Percentiles rank a stretch among this genome's conserved stretches.
These are phyloP conservation scores for Chloropsis hardwickii DNA, from an alignment of 2,113 vertebrate genomes.

Conservation along the genomic window DNA sequence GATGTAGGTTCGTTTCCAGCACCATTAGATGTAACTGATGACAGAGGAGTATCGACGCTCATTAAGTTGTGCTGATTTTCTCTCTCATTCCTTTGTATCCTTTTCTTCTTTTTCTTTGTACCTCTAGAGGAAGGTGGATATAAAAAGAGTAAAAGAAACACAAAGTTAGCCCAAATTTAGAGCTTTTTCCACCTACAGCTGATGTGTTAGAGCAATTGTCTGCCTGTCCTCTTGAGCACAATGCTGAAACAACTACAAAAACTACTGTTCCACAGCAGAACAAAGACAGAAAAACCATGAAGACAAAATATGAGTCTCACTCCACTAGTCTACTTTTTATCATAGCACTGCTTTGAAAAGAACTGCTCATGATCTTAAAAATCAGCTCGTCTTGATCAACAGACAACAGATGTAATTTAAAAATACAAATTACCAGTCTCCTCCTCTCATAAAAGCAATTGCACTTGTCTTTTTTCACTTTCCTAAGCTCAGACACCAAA, in stretches of 20 bases:
- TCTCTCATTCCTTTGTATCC: constrained; percentile 64
- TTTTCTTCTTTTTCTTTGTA: constrained; percentile 78
- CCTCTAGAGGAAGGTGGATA: constrained; percentile 58
- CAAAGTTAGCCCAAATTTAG: constrained; percentile 46
- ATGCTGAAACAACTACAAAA: constrained; percentile 45
- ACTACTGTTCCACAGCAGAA: constrained; percentile 1
- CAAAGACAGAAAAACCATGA: constrained; percentile 31
- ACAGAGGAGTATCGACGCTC: constrained; percentile 15
- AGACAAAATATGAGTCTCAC: constrained; percentile 6
- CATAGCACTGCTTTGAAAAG: not conserved
- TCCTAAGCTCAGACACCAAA: not conserved
- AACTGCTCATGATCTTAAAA: not conserved
- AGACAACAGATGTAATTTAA: constrained; percentile 23
- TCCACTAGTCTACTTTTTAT: constrained; percentile 6
- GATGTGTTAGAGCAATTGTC: constrained; percentile 45
- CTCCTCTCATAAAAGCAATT: not conserved
- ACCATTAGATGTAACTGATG: constrained; percentile 41
- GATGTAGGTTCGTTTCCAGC: constrained; percentile 55
- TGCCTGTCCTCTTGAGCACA: constrained; percentile 19
- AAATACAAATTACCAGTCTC: constrained; percentile 1
- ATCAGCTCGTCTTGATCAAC: not conserved
- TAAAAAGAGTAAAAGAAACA: constrained; percentile 49
- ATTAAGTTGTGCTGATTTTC: constrained; percentile 49
- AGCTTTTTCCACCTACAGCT: constrained; percentile 30
- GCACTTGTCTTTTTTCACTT: not conserved